These are phyloP conservation scores for Pteronotus mesoamericanus DNA, from an alignment of 2,797 vertebrate species.

Conservation along the genomic window DNA sequence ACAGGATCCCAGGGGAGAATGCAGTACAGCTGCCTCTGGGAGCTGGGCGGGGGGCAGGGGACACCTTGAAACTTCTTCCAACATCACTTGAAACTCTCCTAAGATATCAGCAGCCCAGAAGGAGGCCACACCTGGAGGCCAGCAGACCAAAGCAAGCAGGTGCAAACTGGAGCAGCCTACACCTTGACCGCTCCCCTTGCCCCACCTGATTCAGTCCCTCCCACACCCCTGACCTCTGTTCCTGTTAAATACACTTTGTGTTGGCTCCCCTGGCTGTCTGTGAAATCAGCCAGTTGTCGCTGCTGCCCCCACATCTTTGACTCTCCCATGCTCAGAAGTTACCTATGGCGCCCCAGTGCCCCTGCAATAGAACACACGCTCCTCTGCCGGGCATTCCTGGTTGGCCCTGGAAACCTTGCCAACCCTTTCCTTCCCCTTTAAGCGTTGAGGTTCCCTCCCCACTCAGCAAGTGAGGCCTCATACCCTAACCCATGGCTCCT, in stretches of 20 bases:
- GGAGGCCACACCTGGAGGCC: background rate
- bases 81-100: background rate
- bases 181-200: background rate
- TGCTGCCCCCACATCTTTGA: rapidly evolving
- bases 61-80: background rate
- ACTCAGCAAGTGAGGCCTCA: background rate
- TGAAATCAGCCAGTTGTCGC: background rate
- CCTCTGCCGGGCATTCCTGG: background rate
- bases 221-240: background rate
- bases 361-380: rapidly evolving
- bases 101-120: background rate
- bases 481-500: rapidly evolving
- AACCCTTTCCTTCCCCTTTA: no score
- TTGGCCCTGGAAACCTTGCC: background rate
- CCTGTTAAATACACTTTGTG: background rate
- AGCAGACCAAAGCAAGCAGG: background rate
- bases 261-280: background rate
- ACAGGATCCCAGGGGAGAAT: background rate
- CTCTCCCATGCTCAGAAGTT: background rate
- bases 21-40: background rate
- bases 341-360: background rate
- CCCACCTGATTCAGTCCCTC: background rate
- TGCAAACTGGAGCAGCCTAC: background rate
- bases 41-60: no score
- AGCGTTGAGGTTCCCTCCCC: background rate